These are phyloP conservation scores for Exocentrus adspersus DNA, from an alignment of 2,888 invertebrate genomes.

Conservation along the genomic window DNA sequence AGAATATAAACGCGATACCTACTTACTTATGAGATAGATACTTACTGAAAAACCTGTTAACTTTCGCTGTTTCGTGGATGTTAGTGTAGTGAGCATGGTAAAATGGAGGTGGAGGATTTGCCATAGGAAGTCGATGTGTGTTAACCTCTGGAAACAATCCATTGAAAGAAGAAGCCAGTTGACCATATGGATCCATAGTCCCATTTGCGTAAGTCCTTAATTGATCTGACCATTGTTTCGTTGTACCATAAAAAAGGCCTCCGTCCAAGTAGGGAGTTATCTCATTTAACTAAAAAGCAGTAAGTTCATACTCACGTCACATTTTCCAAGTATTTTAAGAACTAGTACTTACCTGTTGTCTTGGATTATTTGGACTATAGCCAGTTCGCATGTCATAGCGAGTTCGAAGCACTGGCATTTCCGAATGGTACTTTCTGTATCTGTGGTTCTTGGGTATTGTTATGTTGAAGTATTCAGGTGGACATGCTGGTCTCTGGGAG, in stretches of 20 bases:
- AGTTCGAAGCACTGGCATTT: constrained; percentile 67
- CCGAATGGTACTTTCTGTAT: constrained; percentile 56
- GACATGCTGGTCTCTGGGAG: constrained; percentile 70
- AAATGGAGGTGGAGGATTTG: constrained; percentile 69
- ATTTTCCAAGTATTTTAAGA: neutral
- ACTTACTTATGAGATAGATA: too few relatives aligned
- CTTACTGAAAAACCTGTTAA: constrained; percentile 68
- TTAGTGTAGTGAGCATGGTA: constrained; percentile 61
- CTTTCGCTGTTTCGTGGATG: constrained; percentile 61
- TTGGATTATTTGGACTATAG: constrained; percentile 68
- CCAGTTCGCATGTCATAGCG: constrained; percentile 68
- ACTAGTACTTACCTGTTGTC: constrained; percentile 67
- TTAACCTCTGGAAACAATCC: constrained; percentile 67
- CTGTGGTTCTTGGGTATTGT: constrained; percentile 64
- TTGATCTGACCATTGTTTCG: constrained; percentile 69
- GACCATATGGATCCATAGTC: constrained; percentile 62
- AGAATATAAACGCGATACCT: too few relatives aligned
- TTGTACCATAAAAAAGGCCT: constrained; percentile 69
- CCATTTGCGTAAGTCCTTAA: constrained; percentile 65
- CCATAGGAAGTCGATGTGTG: constrained; percentile 66
- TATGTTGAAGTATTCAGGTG: constrained; percentile 71
- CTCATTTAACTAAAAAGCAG: constrained; percentile 66
- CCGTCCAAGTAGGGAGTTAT: constrained; percentile 72
- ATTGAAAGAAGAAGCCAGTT: constrained; percentile 61
- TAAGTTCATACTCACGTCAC: neutral